Base-by-base conservation (phyloP, 2,113 vertebrate species). In the Proterorhinus semilunaris region DNA sequence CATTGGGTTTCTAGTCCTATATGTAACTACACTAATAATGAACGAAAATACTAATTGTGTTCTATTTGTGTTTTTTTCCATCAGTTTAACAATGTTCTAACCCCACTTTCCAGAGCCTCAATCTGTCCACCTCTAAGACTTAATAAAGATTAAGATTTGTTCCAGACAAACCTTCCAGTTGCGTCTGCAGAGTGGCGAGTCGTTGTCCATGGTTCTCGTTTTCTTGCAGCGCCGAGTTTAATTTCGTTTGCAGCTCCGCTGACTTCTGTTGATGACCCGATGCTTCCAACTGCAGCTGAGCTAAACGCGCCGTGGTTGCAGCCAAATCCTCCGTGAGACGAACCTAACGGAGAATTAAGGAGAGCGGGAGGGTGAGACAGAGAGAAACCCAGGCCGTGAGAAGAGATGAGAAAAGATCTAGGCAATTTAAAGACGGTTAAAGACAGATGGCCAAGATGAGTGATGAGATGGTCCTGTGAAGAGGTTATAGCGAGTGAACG, bases 241-340 rank as follows among this genome's bases (percentile, higher is more conserved):
- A 92, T 85, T 95, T 94, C 5, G 76, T 82, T 76, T 94, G 90
- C 75, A 98, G 88, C 12, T 92, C 94, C 6, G 82, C 76, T 6
- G 94, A 91, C 78, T 93, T 95, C 90, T 97, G 96, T 85, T 96
- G 95, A 10, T 95, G 95, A 44, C 88, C 88, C 0, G 93, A 89
- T 65, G 95, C 90, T 73, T 99, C 95, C 53, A 96, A 91, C 88
- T 97, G 96, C 73, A 98, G 92, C 47, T 92, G 92, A 68, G 96
- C 95, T 48, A 96, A 83, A 6, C 95, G 95, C 0, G 94, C 93
- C 0, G 94, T 93, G 50, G 95, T 92, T 0, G 88, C 87, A 7
- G 96, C 92, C 72, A 99, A 80, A 50, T 98, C 95, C 81, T 98
- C 96, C 0, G 93, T 95, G 70, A 99, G 92, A 62, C 92, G 95